These are phyloP conservation scores for Microcebus griseorufus DNA, from an alignment of 2,113 vertebrate genomes.

Conservation along the genomic window DNA sequence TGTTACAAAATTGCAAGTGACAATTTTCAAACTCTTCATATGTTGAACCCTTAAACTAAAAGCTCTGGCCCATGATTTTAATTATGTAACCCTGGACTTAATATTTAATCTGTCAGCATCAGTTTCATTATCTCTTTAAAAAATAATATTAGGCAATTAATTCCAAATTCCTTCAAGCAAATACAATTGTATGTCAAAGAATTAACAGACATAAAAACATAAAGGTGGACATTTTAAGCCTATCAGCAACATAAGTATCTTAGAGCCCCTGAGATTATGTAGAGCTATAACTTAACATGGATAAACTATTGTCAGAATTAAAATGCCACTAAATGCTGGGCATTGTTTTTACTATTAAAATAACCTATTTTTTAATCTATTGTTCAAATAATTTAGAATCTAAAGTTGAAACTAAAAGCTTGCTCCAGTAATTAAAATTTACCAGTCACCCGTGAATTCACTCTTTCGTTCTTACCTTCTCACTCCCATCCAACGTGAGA, in stretches of 20 bases:
- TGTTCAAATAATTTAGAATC: not conserved
- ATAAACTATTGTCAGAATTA: not conserved
- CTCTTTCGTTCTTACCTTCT: not conserved
- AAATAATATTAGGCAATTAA: not conserved
- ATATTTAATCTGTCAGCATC: not conserved
- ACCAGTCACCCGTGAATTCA: not conserved
- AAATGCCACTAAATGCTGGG: not conserved
- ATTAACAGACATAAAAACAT: not conserved
- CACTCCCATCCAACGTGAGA: not conserved
- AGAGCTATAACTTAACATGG: not conserved
- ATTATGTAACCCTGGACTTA: not conserved
- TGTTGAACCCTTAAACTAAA: not conserved
- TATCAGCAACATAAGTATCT: not conserved
- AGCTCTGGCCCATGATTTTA: not conserved
- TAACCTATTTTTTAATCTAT: not conserved
- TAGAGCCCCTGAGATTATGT: not conserved
- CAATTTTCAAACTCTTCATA: not conserved
- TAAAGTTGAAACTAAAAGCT: not conserved
- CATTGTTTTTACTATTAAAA: not conserved
- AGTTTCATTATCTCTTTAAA: not conserved
- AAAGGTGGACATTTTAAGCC: not conserved
- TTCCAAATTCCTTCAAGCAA: not conserved
- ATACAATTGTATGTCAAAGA: not conserved
- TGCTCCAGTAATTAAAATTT: not conserved
- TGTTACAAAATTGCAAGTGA: not conserved